phyloP scores from a whole-genome alignment of 2,797 vertebrate species.

The Potorous gilbertii region DNA sequence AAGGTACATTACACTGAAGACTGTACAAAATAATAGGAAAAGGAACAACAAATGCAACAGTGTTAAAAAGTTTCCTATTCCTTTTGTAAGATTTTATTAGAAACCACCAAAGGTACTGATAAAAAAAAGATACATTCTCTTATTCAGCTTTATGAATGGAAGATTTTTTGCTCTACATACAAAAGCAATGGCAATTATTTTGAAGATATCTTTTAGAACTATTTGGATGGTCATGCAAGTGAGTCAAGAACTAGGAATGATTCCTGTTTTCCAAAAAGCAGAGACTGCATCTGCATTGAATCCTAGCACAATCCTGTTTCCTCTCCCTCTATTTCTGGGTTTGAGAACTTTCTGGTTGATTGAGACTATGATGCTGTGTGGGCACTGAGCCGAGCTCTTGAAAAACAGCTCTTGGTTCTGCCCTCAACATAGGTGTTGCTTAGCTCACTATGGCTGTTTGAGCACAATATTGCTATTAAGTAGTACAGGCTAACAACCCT shows the following conservation, averaged over 20 bases:
- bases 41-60: not conserved
- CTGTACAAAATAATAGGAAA: constrained; percentile 17
- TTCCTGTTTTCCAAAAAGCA: not conserved
- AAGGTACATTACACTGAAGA: not conserved
- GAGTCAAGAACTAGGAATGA: not conserved
- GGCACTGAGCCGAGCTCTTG: not conserved
- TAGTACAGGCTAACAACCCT: not conserved
- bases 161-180: not conserved
- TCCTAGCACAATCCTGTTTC: not conserved
- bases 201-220: not conserved
- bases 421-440: constrained; percentile 10
- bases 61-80: not conserved
- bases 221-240: not conserved
- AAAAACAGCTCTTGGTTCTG: not conserved
- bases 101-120: constrained; percentile 8
- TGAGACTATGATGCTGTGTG: accelerated
- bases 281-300: not conserved
- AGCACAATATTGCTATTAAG: not conserved
- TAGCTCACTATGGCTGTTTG: not conserved
- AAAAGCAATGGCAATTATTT: constrained; percentile 2
- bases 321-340: not conserved
- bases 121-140: not conserved
- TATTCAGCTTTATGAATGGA: not conserved
- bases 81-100: not conserved
- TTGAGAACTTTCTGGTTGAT: not conserved